Base-by-base conservation (phyloP, 2,888 invertebrate species). In the Drosophila seclusa region DNA sequence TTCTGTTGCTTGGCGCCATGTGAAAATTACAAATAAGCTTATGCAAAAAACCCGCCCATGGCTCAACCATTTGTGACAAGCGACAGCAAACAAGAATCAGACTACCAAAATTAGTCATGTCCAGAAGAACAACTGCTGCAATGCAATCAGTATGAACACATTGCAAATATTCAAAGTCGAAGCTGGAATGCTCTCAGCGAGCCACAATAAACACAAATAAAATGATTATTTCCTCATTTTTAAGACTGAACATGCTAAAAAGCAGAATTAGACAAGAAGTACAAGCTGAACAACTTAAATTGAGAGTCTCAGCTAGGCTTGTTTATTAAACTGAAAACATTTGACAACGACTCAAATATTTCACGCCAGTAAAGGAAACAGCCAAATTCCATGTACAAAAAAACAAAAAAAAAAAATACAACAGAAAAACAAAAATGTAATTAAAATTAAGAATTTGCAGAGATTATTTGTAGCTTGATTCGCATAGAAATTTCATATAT, bases 61-160 rank as follows among this genome's bases (percentile, higher is more conserved):
- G 52, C 40, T 55, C 38, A 38, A 48, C 40, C 57, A 29, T 36
- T 54, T 53, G 42, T 58, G 71, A 49, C 61, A 62, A 38, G 36
- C 54, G 16, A 59, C 67, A 55, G 42, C 21, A 36, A 55, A 76
- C 68, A 55, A 52, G 50, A 40, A 57, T 27, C 34, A 24, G 42
- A 54, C 45, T 49, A 73, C 66, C 88, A 82, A 84, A 85, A 87
- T 89, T 87, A 82, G 89, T 84, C 87, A 88, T 78, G 73, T 76
- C 48, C 59, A 63, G 38, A 48, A 52, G 38, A 29, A 29, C 40
- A 55, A 52, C 45, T n/a, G 27, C 24, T 27, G 36, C 24, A 70
- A 45, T 32, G 52, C 40, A 52, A 31, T n/a, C 32, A 31, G 7
- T 16, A 7, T 1, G n/a, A 40, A 1, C 21, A n/a, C n/a, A n/a